phyloP scores from a whole-genome alignment of 2,113 vertebrate species.

The Lethenteron camtschaticum region DNA sequence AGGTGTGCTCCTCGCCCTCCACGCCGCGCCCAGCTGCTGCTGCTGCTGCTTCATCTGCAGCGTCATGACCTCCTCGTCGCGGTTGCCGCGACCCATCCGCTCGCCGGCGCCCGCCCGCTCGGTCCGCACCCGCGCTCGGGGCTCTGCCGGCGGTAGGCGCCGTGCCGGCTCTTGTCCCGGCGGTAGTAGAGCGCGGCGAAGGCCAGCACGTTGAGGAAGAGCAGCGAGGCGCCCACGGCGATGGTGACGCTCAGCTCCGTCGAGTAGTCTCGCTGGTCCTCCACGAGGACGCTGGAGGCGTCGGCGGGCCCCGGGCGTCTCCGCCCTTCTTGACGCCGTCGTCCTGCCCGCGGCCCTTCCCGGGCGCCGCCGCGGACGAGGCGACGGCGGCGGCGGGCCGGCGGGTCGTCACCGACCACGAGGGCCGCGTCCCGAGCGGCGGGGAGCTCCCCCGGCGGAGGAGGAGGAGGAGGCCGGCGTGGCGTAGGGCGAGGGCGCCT shows the following conservation, averaged over 20 bases:
- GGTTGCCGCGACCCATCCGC: too few relatives aligned
- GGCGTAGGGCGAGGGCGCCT: conserved; percentile 27
- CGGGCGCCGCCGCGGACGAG: conserved; percentile 30
- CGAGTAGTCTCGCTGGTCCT: conserved; percentile 59
- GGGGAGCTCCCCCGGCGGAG: conserved; percentile 7
- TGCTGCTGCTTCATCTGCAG: conserved; percentile 5
- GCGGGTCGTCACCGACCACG: conserved; percentile 23
- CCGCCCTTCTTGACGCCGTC: conserved; percentile 18
- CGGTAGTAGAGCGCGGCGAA: conserved; percentile 81
- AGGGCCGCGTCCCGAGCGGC: conserved; percentile 17
- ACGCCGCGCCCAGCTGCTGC: neutral
- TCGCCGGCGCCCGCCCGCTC: neutral
- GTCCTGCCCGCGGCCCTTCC: conserved; percentile 27
- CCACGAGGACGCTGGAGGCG: conserved; percentile 21
- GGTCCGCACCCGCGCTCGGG: conserved; percentile 28
- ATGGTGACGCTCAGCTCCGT: conserved; percentile 69
- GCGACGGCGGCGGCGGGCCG: conserved; percentile 30
- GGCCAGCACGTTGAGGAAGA: conserved; percentile 75
- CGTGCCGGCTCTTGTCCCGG: conserved; percentile 58
- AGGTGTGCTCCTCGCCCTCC: neutral
- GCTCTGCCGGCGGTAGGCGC: conserved; percentile 40
- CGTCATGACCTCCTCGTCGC: neutral
- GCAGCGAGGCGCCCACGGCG: conserved; percentile 56
- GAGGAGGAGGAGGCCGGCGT: conserved; percentile 16
- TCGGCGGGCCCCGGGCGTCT: too few relatives aligned